phyloP scores from a whole-genome alignment of 2,888 invertebrate genomes.

The Hecatera dysodea region DNA sequence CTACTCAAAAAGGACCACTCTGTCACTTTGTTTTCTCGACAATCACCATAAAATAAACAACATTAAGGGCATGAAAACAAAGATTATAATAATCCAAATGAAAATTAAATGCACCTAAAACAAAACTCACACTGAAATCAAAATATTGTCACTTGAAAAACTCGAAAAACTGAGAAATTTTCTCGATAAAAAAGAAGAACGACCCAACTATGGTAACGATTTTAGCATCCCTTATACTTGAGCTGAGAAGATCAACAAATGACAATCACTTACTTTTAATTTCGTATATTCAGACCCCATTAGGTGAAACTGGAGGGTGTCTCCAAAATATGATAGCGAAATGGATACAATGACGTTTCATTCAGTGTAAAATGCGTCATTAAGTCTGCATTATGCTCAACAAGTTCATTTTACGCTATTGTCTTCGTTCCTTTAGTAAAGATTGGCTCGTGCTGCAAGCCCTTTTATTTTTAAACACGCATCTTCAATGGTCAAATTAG shows the following conservation, averaged over 20 bases:
- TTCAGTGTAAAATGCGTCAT: slow-evolving; percentile 4
- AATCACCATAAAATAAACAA: too few species aligned
- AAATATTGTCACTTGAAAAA: too few species aligned
- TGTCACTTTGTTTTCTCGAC: too few species aligned
- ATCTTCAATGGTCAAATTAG: slow-evolving; percentile 68
- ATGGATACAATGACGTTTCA: not conserved
- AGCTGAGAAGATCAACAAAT: not conserved
- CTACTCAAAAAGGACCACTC: too few species aligned
- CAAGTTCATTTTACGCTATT: slow-evolving; percentile 56
- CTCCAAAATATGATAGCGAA: not conserved
- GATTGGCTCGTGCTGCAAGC: slow-evolving; percentile 33
- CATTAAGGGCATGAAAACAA: too few species aligned
- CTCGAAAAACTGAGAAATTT: too few species aligned
- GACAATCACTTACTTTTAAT: not conserved
- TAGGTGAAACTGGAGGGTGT: not conserved
- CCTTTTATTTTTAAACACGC: slow-evolving; percentile 22
- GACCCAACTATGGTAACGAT: too few species aligned
- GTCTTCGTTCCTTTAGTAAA: slow-evolving; percentile 8
- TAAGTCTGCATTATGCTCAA: slow-evolving; percentile 14
- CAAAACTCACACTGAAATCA: too few species aligned
- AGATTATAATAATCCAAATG: too few species aligned
- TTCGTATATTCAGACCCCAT: not conserved
- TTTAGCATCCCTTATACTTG: not conserved
- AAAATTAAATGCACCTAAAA: too few species aligned
- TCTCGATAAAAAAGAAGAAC: too few species aligned